phyloP scores from a whole-genome alignment of 2,113 vertebrate genomes.

The Brienomyrus longianalis region DNA sequence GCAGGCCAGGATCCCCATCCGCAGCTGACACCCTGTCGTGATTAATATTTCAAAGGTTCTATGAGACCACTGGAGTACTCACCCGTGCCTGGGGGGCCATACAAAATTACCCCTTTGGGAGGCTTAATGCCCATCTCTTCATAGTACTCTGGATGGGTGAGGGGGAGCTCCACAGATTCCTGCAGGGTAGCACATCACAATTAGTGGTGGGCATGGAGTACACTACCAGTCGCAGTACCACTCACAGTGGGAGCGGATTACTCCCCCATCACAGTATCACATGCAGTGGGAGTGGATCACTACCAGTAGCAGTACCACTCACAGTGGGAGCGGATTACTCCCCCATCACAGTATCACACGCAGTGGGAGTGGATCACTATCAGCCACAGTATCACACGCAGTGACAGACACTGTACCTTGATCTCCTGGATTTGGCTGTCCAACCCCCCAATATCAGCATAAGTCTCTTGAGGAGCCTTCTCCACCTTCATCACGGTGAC shows the following conservation, averaged over 20 bases:
- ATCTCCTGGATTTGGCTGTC: conserved; percentile 98
- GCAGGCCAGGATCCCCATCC: background rate
- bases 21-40: background rate
- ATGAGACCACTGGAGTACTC: conserved; percentile 11
- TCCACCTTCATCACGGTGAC: conserved; percentile 99
- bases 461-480: conserved; percentile 94
- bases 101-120: conserved; percentile 95
- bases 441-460: conserved; percentile 90
- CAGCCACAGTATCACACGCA: background rate
- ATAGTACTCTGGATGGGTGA: conserved; percentile 96
- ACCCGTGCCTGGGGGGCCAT: conserved; percentile 95
- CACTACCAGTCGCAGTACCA: background rate
- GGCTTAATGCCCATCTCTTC: conserved; percentile 99
- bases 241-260: background rate
- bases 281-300: too few relatives aligned
- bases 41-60: background rate
- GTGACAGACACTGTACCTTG: conserved; percentile 61
- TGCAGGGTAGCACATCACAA: conserved; percentile 39
- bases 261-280: background rate
- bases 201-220: background rate
- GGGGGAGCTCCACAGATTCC: conserved; percentile 96
- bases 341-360: background rate
- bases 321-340: background rate
- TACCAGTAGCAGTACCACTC: too few relatives aligned
- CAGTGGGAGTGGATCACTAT: background rate